Evolutionary conservation across 2,888 invertebrate species (phyloP).

Genomic region (Coleophora deauratella): DNA sequence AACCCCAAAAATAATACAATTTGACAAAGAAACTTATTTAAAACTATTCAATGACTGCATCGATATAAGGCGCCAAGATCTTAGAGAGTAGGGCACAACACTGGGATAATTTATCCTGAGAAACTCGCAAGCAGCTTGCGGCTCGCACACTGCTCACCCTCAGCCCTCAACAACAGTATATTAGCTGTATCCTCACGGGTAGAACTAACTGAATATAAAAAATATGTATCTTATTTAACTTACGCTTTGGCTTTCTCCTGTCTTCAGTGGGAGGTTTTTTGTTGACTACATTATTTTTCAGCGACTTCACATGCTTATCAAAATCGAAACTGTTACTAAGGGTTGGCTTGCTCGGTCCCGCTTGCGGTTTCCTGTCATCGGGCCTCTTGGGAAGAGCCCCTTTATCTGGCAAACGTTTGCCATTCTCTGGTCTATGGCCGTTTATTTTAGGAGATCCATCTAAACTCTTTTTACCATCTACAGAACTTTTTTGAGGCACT

Average conservation of each 20-base stretch:
- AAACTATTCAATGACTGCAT: too few relatives aligned
- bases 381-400: slow-evolving; percentile 28
- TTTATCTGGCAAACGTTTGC: slow-evolving; percentile 35
- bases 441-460: slow-evolving; percentile 30
- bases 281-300: slow-evolving; percentile 36
- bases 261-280: background rate
- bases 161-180: too few relatives aligned
- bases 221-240: too few relatives aligned
- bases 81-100: too few relatives aligned
- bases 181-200: too few relatives aligned
- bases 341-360: slow-evolving; percentile 43
- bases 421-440: slow-evolving; percentile 27
- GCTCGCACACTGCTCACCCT: too few relatives aligned
- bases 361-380: slow-evolving; percentile 36
- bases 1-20: too few relatives aligned
- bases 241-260: slow-evolving; percentile 44
- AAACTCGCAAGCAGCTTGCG: too few relatives aligned
- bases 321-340: slow-evolving; percentile 53
- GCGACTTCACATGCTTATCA: slow-evolving; percentile 56
- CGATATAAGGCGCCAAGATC: too few relatives aligned
- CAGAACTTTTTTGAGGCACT: slow-evolving; percentile 16
- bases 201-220: too few relatives aligned
- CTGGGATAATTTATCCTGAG: too few relatives aligned
- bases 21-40: too few relatives aligned
- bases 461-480: slow-evolving; percentile 30